These are phyloP conservation scores for Cremastinae sp. DNA, from an alignment of 2,888 invertebrate genomes.

Conservation along the genomic window DNA sequence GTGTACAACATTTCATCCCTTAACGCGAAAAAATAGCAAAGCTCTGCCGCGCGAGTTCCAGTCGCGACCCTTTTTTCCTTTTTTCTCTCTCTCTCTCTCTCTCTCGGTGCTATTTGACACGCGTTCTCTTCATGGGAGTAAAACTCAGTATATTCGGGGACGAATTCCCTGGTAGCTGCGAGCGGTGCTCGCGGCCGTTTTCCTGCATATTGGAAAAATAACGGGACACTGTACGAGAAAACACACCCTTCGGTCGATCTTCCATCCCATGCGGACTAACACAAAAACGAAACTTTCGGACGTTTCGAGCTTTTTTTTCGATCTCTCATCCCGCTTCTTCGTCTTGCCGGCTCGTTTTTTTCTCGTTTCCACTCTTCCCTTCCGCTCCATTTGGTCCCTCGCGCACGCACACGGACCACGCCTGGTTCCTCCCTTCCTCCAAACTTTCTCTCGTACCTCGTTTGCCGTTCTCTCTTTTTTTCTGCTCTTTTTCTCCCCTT, in stretches of 20 bases:
- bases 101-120: constrained; percentile 26
- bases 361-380: constrained; percentile 36
- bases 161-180: constrained; percentile 62
- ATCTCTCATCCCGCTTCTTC: constrained; percentile 17
- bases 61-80: constrained; percentile 46
- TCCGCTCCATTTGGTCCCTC: constrained; percentile 50
- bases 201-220: constrained; percentile 73
- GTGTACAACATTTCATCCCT: constrained; percentile 4
- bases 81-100: not conserved
- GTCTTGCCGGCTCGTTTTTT: constrained; percentile 39
- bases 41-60: constrained; percentile 45
- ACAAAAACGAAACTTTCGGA: constrained; percentile 38
- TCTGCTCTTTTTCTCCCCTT: constrained; percentile 18
- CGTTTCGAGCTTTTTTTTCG: not conserved
- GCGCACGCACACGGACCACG: constrained; percentile 22
- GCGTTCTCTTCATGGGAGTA: not conserved
- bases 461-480: constrained; percentile 26
- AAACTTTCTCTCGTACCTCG: not conserved
- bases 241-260: constrained; percentile 28
- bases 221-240: constrained; percentile 60
- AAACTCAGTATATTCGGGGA: constrained; percentile 32
- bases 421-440: too few species aligned
- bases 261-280: constrained; percentile 25
- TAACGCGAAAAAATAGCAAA: constrained; percentile 64
- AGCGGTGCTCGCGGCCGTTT: constrained; percentile 57